Evolutionary conservation across 2,113 vertebrate species (phyloP), one percentile per base, ranked within the genome.

Genomic region (Stegostoma tigrinum): DNA sequence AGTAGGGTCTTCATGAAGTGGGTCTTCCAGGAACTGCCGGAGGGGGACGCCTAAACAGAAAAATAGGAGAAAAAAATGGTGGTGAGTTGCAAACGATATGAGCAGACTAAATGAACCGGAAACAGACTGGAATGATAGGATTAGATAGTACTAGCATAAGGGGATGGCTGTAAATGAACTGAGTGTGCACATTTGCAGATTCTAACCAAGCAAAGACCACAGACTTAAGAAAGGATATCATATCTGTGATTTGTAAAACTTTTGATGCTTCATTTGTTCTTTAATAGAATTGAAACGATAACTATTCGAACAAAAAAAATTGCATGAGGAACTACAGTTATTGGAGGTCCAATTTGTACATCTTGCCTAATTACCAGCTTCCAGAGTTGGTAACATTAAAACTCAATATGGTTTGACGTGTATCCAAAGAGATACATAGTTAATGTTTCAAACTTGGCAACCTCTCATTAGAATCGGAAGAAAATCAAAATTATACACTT

Each of bases 11-110:
- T 95, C 34, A 95, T 97, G 97, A 98, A 96, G 97, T 96, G 23
- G 97, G 97, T 96, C 97, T 96, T 97, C 97, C 96, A 75, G 97
- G 97, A 96, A 97, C 96, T 85, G 96, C 97, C 96, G 97, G 97
- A 45, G 97, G 97, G 97, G 96, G 97, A 96, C 97, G 97, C 97
- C 98, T 98, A 96, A 96, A 96, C 87, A 96, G 97, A 97, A 97
- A 85, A 97, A 97, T 72, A 2, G 68, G 42, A 97, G 96, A 96
- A 97, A 97, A 96, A 96, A 97, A 96, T 96, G 96, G 96, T 96
- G 96, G 45, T 95, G 38, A 95, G 94, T 72, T 48, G 96, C 96
- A 97, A 72, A 72, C 34, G 42, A 95, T 48, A 75, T 8, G 5
- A 72, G 97, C 97, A 97, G 96, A 96, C 96, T 96, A 2, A 64